phyloP scores from a whole-genome alignment of 2,888 invertebrate genomes.

The Therioaphis trifolii region DNA sequence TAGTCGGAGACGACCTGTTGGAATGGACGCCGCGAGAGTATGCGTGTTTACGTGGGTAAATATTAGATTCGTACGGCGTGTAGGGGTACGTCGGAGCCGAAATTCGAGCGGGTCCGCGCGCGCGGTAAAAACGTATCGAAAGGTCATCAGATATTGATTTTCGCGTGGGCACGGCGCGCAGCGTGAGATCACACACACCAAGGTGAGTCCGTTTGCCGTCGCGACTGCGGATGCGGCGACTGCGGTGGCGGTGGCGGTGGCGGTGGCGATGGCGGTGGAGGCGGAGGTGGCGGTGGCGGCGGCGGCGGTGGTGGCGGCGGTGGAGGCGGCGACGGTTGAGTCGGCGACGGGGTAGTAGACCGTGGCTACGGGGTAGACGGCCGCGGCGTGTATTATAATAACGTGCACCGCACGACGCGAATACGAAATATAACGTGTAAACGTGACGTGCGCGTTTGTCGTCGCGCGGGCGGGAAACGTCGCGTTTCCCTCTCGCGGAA shows the following conservation, averaged over 20 bases:
- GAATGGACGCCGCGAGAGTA: neutral
- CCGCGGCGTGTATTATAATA: no score
- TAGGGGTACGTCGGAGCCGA: no score
- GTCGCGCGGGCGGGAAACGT: no score
- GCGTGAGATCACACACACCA: neutral
- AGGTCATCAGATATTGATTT: conserved; percentile 46
- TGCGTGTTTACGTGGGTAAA: no score
- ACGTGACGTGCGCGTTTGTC: neutral
- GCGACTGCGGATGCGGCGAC: neutral
- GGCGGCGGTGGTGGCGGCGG: neutral
- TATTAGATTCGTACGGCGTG: no score
- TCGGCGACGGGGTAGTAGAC: neutral
- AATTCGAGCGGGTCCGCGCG: no score
- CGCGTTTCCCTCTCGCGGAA: no score
- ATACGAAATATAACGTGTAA: neutral
- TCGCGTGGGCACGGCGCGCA: neutral
- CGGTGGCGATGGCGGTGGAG: neutral
- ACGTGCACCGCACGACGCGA: no score
- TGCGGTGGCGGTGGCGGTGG: neutral
- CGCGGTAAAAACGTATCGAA: no score
- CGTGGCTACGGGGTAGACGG: neutral
- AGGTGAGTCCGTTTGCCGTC: neutral
- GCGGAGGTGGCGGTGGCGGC: no score
- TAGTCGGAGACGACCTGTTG: neutral
- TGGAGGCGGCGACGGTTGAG: neutral